A percentile compares a stretch with the other conserved stretches of the same genome.
Conservation (phyloP, 2,113 vertebrate species). For the Sorex fumeus region DNA sequence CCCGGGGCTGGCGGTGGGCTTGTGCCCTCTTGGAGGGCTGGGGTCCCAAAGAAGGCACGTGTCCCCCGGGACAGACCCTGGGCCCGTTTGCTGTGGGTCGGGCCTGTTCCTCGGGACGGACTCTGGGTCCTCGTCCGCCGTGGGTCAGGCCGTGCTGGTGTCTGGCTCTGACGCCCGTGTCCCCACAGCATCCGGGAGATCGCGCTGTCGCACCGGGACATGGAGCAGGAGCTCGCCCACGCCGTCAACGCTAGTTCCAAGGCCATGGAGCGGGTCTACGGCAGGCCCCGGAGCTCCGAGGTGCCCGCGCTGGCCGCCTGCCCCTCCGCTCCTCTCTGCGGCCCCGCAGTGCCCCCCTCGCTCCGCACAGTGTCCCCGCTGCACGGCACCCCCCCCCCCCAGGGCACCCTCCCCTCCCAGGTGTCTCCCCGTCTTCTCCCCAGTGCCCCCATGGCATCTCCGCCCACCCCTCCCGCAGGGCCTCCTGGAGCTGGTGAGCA, state of each 20-base stretch:
- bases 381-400: too few relatives aligned
- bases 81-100: too few relatives aligned
- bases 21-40: too few relatives aligned
- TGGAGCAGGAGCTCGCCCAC: constrained; percentile 98
- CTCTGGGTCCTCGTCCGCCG: not conserved
- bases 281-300: constrained; percentile 92
- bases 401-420: too few relatives aligned
- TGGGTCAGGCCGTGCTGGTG: not conserved
- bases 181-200: constrained; percentile 94
- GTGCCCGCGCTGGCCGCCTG: constrained; percentile 83
- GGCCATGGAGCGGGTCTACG: constrained; percentile 96
- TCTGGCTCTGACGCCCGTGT: not conserved
- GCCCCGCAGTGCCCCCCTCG: too few relatives aligned
- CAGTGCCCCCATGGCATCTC: not conserved
- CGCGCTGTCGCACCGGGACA: constrained; percentile 93
- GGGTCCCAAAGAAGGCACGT: too few relatives aligned
- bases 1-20: too few relatives aligned
- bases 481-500: constrained; percentile 95
- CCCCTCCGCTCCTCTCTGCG: too few relatives aligned
- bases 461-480: constrained; percentile 88
- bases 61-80: too few relatives aligned
- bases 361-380: too few relatives aligned
- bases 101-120: not conserved
- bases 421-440: too few relatives aligned
- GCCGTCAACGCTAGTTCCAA: constrained; percentile 99